phyloP scores from a whole-genome alignment of 2,113 vertebrate genomes.

The Polyodon spathula region DNA sequence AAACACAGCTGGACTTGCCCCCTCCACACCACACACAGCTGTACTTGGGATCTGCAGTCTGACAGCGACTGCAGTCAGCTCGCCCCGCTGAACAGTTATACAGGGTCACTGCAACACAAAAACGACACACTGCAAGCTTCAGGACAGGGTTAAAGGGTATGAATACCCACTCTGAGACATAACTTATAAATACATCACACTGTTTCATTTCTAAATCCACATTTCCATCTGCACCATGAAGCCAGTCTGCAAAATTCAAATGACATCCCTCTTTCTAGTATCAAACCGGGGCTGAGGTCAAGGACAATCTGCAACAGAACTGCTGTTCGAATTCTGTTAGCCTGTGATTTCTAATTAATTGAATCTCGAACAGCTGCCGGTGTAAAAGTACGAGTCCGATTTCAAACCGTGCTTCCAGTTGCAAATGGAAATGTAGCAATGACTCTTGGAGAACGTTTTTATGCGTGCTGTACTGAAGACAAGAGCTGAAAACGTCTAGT shows the following conservation, averaged over 20 bases:
- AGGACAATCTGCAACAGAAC: too few relatives aligned
- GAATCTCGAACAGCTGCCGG: too few relatives aligned
- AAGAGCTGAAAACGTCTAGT: not conserved
- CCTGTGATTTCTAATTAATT: too few relatives aligned
- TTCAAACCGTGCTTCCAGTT: not conserved
- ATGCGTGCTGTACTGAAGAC: too few relatives aligned
- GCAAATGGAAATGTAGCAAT: not conserved
- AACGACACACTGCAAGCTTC: not conserved
- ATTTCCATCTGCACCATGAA: too few relatives aligned
- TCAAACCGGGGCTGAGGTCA: too few relatives aligned
- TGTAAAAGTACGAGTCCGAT: not conserved
- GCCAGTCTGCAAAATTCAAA: too few relatives aligned
- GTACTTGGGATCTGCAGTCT: slow-evolving; percentile 73
- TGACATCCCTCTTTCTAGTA: too few relatives aligned
- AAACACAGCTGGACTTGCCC: slow-evolving; percentile 63
- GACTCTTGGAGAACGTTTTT: not conserved
- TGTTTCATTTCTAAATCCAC: too few relatives aligned
- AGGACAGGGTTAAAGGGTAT: not conserved
- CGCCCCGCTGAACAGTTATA: slow-evolving; percentile 92
- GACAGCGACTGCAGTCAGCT: slow-evolving; percentile 87
- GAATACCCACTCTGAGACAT: too few relatives aligned
- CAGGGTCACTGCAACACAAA: slow-evolving; percentile 66
- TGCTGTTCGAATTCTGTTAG: too few relatives aligned
- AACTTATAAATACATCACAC: too few relatives aligned
- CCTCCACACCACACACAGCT: slow-evolving; percentile 87